Evolutionary conservation across 1,140 invertebrate species (phyloP), one percentile per base, ranked within the genome.

Genomic region (Drosophila sucinea): DNA sequence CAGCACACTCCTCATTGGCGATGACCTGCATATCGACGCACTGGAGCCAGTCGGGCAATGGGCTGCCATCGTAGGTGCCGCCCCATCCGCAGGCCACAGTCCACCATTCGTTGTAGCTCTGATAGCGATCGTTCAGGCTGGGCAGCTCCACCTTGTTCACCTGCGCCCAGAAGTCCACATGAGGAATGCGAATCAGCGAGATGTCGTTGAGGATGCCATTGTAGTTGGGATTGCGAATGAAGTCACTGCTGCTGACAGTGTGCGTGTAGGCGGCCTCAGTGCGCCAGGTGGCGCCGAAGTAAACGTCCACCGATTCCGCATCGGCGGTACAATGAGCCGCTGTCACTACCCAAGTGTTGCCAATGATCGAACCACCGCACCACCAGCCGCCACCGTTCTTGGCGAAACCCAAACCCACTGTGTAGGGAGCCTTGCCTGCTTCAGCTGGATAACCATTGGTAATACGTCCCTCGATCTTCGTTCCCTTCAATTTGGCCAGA

Each of bases 321-420:
- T 54, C 57, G 6, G 54, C 77, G 35, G 40, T 44, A 73, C 94
- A 95, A 72, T 95, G 94, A 4, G 93, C 94, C 3, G 94, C 94
- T 8, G 93, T 93, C 25, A 95, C 70, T 1, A 94, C 83, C 93
- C 71, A 94, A 25, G 91, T 61, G 60, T 90, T 71, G 64, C 91
- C 91, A 29, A 95, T 93, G 54, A 95, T 77, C 27, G 93, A 93
- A 95, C 81, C 92, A 92, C 70, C 73, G 60, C 79, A 90, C 80
- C 29, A 66, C 64, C 4, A 73, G 5, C 67, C 66, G 40, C 60
- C 60, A 23, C 61, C 79, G 82, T 70, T 94, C 93, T 66, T 55
- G 40, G 23, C 40, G 72, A 93, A 80, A 3, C 68, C 67, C 11
- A 94, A 79, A 1, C 91, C 90, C 5, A 91, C 92, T 70, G 93